Base-by-base conservation (phyloP, 2,113 vertebrate species). In the Pteropus alecto region DNA sequence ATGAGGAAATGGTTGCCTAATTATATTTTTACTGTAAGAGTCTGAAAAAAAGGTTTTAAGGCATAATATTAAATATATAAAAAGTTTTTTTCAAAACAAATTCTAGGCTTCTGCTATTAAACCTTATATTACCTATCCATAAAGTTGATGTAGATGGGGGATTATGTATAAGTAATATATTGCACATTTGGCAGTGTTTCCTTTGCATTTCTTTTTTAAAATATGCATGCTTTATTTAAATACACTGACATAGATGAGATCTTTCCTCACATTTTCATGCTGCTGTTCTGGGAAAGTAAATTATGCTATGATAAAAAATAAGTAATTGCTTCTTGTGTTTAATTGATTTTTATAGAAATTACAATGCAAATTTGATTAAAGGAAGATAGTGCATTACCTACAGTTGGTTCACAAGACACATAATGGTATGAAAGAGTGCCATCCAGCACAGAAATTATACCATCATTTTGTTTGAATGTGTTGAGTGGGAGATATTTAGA, bases 301-400 rank as follows among this genome's bases (percentile, higher is more conserved):
- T 98, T 98, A 97, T 56, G 51, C 97, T 97, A 54, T 94, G 96
- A 97, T 98, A 97, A 98, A 98, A 98, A 98, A 97, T 94, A 98
- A 96, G 95, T 98, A 98, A 98, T 98, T 98, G 98, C 96, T 98
- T 96, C 95, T 98, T 98, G 94, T 97, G 97, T 95, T 87, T 98
- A 98, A 99, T 97, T 98, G 98, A 96, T 90, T 98, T 97, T 97
- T 96, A 97, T 97, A 98, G 98, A 97, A 98, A 97, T 97, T 98
- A 98, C 97, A 98, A 97, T 97, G 92, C 65, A 97, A 96, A 97
- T 98, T 97, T 98, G 97, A 98, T 98, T 98, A 98, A 98, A 97
- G 90, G 92, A 98, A 98, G 93, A 96, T 96, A 93, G 74, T 92
- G 51, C 89, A 97, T 98, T 98, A 98, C 97, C 96, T 98, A 95